These are phyloP conservation scores for Sinocyclocheilus maitianheensis DNA, from an alignment of 2,113 vertebrate species.

Conservation along the genomic window DNA sequence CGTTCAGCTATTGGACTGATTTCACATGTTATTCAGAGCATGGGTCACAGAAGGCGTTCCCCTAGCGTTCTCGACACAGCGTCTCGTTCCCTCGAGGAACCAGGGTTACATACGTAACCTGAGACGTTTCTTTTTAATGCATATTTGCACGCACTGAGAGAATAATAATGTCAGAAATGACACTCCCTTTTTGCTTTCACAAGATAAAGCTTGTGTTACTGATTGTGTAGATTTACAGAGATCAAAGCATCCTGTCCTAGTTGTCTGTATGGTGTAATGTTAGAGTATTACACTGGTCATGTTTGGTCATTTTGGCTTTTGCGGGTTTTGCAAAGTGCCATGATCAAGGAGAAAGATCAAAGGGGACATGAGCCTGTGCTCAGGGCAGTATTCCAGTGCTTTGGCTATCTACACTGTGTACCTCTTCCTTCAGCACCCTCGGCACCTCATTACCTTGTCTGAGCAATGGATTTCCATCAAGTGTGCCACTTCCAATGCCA, in stretches of 20 bases:
- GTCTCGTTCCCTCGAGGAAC: too few species aligned
- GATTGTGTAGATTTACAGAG: constrained; percentile 14
- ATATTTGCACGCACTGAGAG: neutral
- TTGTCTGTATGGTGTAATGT: neutral
- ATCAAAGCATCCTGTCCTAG: neutral
- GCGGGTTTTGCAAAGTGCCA: neutral
- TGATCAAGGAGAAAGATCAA: constrained; percentile 9
- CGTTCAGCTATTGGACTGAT: too few species aligned
- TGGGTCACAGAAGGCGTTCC: too few species aligned
- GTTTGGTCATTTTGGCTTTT: constrained; percentile 11
- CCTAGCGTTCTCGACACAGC: too few species aligned
- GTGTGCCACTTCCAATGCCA: neutral
- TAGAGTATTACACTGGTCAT: neutral
- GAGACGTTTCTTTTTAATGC: neutral
- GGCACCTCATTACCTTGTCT: constrained; percentile 22
- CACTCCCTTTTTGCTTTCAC: neutral
- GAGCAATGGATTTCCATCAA: constrained; percentile 35
- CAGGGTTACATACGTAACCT: too few species aligned
- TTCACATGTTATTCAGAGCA: too few species aligned
- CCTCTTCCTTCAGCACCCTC: neutral
- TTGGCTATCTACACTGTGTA: constrained; percentile 3
- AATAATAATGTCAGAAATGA: neutral
- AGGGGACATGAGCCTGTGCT: constrained; percentile 15
- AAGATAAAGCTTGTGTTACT: neutral
- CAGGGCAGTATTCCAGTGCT: neutral